A percentile compares a stretch with the other conserved stretches of the same genome.
phyloP scores from a whole-genome alignment of 2,113 vertebrate species.

The Loxodonta africana region DNA sequence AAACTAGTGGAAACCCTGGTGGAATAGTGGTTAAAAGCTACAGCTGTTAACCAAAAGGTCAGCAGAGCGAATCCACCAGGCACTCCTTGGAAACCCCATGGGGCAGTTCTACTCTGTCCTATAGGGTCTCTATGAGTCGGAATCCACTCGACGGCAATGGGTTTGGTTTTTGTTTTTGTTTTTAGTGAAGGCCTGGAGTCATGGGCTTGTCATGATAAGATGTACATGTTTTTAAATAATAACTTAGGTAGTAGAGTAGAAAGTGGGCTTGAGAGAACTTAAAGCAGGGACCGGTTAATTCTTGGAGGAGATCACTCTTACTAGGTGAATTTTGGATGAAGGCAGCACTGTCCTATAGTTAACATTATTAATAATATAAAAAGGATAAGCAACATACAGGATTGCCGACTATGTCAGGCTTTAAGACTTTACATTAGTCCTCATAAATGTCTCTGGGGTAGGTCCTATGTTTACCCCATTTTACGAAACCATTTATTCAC shows the following conservation, averaged over 20 bases:
- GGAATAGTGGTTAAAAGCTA: no score
- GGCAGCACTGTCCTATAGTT: neutral
- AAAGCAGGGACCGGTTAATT: neutral
- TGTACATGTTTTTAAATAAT: constrained; percentile 12
- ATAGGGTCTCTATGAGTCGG: no score
- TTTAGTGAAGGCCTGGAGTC: neutral
- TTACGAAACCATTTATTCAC: constrained; percentile 16
- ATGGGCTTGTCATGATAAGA: neutral
- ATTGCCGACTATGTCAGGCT: neutral
- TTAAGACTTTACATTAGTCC: neutral
- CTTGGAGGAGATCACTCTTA: neutral
- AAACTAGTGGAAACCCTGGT: neutral
- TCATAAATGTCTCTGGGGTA: neutral
- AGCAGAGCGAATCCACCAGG: no score
- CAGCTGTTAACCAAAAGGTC: no score
- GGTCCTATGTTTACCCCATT: neutral
- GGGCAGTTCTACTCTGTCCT: no score
- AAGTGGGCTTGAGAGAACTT: neutral
- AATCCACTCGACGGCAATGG: no score
- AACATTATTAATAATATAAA: neutral
- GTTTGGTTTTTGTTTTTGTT: no score
- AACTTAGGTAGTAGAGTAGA: neutral
- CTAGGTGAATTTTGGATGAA: neutral
- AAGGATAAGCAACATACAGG: neutral
- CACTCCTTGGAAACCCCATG: no score